These are phyloP conservation scores for Sinohyriopsis cumingii DNA, from an alignment of 2,888 invertebrate genomes.

Conservation along the genomic window DNA sequence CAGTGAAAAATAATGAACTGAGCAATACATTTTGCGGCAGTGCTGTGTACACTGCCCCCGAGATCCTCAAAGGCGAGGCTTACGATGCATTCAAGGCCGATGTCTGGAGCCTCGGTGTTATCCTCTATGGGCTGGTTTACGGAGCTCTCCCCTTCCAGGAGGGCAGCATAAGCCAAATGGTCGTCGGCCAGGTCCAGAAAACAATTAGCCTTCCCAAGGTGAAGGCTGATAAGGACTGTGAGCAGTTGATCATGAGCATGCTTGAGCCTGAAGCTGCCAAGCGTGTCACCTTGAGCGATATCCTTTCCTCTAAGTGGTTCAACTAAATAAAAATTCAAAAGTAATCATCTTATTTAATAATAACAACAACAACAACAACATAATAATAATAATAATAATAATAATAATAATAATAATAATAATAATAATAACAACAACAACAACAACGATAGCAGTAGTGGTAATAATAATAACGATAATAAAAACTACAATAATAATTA, in stretches of 20 bases:
- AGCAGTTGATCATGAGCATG: conserved; percentile 28
- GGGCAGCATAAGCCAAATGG: conserved; percentile 46
- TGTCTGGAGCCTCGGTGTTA: conserved; percentile 70
- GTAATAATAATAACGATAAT: no score
- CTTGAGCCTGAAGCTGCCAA: conserved; percentile 37
- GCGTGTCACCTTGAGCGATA: conserved; percentile 18
- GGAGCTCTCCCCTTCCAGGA: conserved; percentile 71
- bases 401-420: no score
- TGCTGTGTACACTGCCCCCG: conserved; percentile 69
- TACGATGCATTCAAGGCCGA: conserved; percentile 71
- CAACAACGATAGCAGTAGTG: no score
- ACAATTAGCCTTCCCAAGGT: not conserved
- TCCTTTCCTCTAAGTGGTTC: conserved; percentile 11
- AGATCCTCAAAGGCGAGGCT: conserved; percentile 71
- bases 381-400: no score
- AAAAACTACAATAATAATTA: no score
- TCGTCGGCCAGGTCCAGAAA: no score
- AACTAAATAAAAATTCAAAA: not conserved
- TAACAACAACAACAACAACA: no score
- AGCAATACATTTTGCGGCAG: conserved; percentile 73
- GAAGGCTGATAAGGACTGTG: no score
- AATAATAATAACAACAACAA: no score
- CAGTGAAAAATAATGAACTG: conserved; percentile 51
- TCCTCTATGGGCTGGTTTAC: conserved; percentile 68
- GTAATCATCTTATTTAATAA: not conserved